Base-by-base conservation (phyloP, 2,797 vertebrate genomes). In the Megaceryle alcyon region DNA sequence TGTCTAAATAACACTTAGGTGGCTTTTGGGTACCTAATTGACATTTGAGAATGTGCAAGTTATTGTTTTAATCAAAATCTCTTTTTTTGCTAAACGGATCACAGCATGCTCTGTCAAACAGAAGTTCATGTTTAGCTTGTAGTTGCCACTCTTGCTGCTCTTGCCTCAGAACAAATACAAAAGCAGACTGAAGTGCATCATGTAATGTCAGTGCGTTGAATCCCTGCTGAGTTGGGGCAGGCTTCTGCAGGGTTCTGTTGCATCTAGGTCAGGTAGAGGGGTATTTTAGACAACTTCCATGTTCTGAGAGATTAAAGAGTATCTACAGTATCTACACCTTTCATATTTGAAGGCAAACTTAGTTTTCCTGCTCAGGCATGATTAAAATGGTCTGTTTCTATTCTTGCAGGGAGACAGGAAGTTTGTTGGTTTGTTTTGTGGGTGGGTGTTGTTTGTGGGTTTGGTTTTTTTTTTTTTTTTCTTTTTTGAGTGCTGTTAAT, bases 231-330 rank as follows among this genome's bases (percentile, higher is more conserved):
- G 88, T 26, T 95, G 68, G 86, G 93, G 64, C 78, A 93, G 86
- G 68, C 39, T 85, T 82, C 78, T 85, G 56, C 86, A 88, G 56
- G 26, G 18, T 86, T 90, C 83, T 60, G 25, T 76, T 94, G 56
- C 95, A 96, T 96, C 64, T 96, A 88, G 93, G 93, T 96, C 96
- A 96, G 64, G 48, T 86, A 73, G 60, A 87, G 84, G 77, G 88
- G 80, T 96, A 95, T 96, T 95, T 96, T 94, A 92, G 84, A 90
- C 82, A 94, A 31, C 39, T 56, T 90, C 14, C 56, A 60, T 60
- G 10, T 89, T 95, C 9, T 1, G 21, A 63, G 88, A 93, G 44
- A 46, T 76, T 41, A 80, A 84, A 90, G 57, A 77, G 25, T 73
- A 79, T 80, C 73, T 94, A 8, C 82, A 76, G 46, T 82, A 86